These are phyloP conservation scores for Amorpha juglandis DNA, from an alignment of 2,888 invertebrate species.

Conservation along the genomic window DNA sequence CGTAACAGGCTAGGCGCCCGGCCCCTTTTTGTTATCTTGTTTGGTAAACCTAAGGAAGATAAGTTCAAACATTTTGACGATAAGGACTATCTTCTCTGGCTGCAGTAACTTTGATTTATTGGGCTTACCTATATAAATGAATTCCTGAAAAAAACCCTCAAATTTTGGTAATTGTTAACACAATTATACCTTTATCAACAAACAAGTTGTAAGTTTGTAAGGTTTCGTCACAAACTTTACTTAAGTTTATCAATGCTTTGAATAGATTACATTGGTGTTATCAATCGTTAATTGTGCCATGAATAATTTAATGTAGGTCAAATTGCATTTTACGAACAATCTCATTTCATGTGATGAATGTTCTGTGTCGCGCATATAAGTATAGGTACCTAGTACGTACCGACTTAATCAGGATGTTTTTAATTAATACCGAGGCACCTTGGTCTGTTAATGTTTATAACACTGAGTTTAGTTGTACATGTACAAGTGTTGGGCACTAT, in stretches of 20 bases:
- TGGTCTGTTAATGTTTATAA: not conserved
- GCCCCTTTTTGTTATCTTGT: slow-evolving; percentile 70
- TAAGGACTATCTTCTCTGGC: slow-evolving; percentile 57
- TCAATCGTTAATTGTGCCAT: slow-evolving; percentile 40
- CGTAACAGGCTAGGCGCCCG: slow-evolving; percentile 70
- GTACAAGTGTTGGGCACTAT: not conserved
- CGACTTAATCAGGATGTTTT: slow-evolving; percentile 18
- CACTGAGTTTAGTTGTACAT: no score
- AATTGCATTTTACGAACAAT: slow-evolving; percentile 33
- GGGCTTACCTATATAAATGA: not conserved
- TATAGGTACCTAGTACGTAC: no score
- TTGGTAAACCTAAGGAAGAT: slow-evolving; percentile 68
- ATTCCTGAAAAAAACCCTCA: not conserved
- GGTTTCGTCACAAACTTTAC: slow-evolving; percentile 26
- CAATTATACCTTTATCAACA: not conserved
- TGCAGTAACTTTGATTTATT: slow-evolving; percentile 39
- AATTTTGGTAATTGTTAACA: not conserved
- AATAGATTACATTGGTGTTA: slow-evolving; percentile 36
- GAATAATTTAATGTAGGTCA: slow-evolving; percentile 49
- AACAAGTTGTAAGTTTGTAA: slow-evolving; percentile 17
- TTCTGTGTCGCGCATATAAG: not conserved
- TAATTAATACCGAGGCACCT: slow-evolving; percentile 6
- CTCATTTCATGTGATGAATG: slow-evolving; percentile 21
- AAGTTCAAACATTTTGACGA: slow-evolving; percentile 68
- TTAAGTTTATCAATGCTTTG: slow-evolving; percentile 35